These are phyloP conservation scores for Diorhabda sublineata DNA, from an alignment of 1,140 invertebrate species.

Conservation along the genomic window DNA sequence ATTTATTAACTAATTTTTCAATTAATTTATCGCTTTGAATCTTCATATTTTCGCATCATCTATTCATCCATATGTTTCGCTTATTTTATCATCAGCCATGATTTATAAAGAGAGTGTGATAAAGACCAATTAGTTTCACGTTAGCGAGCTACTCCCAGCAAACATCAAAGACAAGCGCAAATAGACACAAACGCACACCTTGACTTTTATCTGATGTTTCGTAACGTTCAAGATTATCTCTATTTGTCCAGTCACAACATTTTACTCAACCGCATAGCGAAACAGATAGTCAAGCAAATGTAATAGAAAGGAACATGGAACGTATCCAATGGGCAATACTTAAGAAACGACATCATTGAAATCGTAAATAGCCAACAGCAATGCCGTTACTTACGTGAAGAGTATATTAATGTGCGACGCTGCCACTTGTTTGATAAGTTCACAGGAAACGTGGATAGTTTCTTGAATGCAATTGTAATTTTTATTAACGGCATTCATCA, in stretches of 20 bases:
- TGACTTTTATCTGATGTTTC: constrained; percentile 1
- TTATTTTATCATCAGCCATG: neutral
- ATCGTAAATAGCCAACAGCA: neutral
- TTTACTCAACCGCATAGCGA: neutral
- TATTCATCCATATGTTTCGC: neutral
- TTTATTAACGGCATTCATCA: too few species aligned
- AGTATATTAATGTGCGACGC: neutral
- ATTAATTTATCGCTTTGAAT: too few species aligned
- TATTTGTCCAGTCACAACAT: constrained; percentile 2
- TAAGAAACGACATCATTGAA: neutral
- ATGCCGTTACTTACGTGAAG: neutral
- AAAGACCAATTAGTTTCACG: neutral
- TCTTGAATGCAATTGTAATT: too few species aligned
- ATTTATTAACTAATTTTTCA: too few species aligned
- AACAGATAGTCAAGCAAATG: constrained; percentile 2
- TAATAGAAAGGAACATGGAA: neutral
- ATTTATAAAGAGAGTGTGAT: neutral
- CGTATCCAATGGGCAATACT: neutral
- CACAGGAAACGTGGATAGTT: too few species aligned
- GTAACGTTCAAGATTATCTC: constrained; percentile 1
- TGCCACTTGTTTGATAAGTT: neutral
- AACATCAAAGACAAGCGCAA: neutral
- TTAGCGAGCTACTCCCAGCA: neutral
- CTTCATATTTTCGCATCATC: neutral
- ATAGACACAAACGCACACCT: neutral